These are phyloP conservation scores for Gobio occitaniae DNA, from an alignment of 2,797 vertebrate genomes.

Conservation along the genomic window DNA sequence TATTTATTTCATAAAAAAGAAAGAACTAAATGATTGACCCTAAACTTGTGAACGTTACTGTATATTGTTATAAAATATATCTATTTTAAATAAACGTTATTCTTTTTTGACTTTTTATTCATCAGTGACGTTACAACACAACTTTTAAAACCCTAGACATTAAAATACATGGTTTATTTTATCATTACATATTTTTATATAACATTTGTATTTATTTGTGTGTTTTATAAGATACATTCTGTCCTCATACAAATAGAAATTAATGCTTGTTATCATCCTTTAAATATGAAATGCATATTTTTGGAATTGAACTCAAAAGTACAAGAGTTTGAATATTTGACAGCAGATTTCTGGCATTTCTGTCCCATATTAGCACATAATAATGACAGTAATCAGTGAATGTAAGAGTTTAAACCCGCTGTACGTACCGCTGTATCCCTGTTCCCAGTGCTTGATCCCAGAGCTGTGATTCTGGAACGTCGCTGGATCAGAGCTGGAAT, in stretches of 20 bases:
- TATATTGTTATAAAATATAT: too few species aligned
- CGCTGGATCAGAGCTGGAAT: background rate
- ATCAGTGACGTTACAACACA: too few species aligned
- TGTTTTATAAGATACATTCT: background rate
- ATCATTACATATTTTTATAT: too few species aligned
- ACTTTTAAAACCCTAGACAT: background rate
- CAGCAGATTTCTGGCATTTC: background rate
- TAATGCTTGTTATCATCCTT: background rate
- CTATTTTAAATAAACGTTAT: too few species aligned
- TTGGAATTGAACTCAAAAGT: background rate
- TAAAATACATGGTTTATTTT: background rate
- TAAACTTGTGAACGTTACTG: too few species aligned
- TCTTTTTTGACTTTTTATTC: too few species aligned
- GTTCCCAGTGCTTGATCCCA: background rate
- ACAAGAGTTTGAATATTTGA: background rate
- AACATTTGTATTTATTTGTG: background rate
- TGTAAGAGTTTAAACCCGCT: background rate
- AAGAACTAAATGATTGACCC: too few species aligned
- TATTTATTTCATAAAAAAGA: too few species aligned
- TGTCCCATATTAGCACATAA: background rate
- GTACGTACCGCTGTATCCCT: background rate
- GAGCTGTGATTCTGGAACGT: constrained; percentile 2
- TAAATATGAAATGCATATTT: background rate
- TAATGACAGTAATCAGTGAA: background rate
- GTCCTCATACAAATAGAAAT: background rate